phyloP scores from a whole-genome alignment of 1,140 invertebrate species.

The Drosophila albomicans region DNA sequence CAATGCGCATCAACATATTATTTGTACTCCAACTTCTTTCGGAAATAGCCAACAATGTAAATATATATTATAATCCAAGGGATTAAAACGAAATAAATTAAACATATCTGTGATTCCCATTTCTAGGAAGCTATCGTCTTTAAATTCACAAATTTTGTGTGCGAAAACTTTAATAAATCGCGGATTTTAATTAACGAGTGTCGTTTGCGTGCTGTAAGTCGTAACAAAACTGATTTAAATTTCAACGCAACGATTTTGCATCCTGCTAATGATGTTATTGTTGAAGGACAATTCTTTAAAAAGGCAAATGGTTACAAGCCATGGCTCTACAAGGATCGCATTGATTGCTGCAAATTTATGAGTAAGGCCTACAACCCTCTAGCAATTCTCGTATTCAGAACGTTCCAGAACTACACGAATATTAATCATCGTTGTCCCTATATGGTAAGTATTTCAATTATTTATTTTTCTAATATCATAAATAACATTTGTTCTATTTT shows the following conservation, averaged over 20 bases:
- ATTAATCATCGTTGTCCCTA: neutral
- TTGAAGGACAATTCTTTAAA: constrained; percentile 4
- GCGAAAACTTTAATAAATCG: neutral
- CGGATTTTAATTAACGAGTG: neutral
- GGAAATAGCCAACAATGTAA: neutral
- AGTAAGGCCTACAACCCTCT: neutral
- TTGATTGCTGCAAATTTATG: neutral
- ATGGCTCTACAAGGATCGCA: neutral
- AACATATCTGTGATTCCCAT: neutral
- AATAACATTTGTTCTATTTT: neutral
- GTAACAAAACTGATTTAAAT: constrained; percentile 1
- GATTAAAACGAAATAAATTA: neutral
- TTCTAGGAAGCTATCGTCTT: neutral
- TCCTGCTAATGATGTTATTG: neutral
- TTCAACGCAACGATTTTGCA: neutral
- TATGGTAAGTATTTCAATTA: neutral
- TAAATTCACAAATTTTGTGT: constrained; percentile 1
- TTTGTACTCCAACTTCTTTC: neutral
- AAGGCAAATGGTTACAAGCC: constrained; percentile 2
- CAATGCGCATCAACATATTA: neutral
- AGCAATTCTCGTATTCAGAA: neutral
- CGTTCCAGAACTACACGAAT: neutral
- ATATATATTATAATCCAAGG: neutral
- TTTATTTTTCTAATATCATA: neutral
- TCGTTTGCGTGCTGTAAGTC: neutral